phyloP scores from a whole-genome alignment of 2,797 vertebrate species.

The Alca torda region DNA sequence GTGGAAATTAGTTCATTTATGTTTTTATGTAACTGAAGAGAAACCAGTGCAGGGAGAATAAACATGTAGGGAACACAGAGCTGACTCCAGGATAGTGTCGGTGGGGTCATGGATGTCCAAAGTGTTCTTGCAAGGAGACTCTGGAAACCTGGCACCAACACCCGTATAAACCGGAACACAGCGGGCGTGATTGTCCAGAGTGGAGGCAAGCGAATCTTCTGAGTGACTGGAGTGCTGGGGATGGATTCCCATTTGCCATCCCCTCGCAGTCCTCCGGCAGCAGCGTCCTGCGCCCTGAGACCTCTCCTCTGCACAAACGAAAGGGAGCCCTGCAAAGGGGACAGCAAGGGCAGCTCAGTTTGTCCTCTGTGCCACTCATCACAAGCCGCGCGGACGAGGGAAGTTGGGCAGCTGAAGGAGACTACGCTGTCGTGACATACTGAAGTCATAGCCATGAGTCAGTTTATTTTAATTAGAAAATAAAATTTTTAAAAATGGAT shows the following conservation, averaged over 20 bases:
- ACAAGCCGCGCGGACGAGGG: background rate
- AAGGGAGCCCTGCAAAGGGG: background rate
- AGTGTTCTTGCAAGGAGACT: background rate
- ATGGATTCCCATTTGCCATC: background rate
- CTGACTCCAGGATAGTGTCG: background rate
- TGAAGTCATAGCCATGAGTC: background rate
- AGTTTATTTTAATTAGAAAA: background rate
- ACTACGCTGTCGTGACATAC: background rate
- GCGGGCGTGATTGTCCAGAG: background rate
- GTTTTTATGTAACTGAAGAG: background rate
- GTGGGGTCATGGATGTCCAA: background rate
- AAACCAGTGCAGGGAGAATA: background rate
- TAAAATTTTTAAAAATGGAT: background rate
- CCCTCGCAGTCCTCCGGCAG: background rate
- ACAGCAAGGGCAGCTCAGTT: background rate
- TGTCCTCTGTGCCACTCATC: background rate
- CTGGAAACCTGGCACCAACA: background rate
- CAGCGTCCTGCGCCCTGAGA: background rate
- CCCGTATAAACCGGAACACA: background rate
- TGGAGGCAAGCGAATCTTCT: fast-evolving
- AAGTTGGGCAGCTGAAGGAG: background rate
- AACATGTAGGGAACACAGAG: background rate
- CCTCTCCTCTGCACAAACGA: background rate
- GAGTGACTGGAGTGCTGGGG: background rate
- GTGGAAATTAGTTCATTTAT: background rate